Conservation (phyloP, 2,888 invertebrate species). For the Polia nebulosa region DNA sequence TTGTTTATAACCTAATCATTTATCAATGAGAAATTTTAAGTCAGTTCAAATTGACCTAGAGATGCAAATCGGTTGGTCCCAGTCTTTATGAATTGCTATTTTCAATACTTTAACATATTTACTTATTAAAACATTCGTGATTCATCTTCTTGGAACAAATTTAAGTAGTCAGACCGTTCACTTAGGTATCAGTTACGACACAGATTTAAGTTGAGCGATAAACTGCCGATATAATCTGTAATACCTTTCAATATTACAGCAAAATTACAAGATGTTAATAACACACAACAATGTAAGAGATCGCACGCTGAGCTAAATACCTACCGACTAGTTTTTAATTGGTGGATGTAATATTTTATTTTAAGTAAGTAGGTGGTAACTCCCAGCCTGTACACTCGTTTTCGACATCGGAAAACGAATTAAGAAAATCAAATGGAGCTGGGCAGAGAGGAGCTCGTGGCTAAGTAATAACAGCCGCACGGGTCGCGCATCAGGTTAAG, state of each 20-base stretch:
- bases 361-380: no score
- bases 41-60: no score
- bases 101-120: not conserved
- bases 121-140: not conserved
- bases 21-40: no score
- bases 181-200: constrained; percentile 34
- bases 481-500: no score
- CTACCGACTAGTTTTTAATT: constrained; percentile 11
- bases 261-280: constrained; percentile 22
- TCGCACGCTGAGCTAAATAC: constrained; percentile 23
- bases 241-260: constrained; percentile 42
- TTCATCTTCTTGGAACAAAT: constrained; percentile 23
- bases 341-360: not conserved
- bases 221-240: constrained; percentile 10
- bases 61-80: no score
- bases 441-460: no score
- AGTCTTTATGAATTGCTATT: not conserved
- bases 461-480: no score
- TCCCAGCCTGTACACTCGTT: no score
- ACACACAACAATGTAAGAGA: constrained; percentile 9
- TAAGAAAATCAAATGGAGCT: no score
- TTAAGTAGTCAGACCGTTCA: constrained; percentile 25
- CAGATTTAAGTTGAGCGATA: constrained; percentile 4
- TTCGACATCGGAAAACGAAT: no score
- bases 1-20: no score